Evolutionary conservation across 1,140 invertebrate species (phyloP).

Genomic region (Drosophila novamexicana): DNA sequence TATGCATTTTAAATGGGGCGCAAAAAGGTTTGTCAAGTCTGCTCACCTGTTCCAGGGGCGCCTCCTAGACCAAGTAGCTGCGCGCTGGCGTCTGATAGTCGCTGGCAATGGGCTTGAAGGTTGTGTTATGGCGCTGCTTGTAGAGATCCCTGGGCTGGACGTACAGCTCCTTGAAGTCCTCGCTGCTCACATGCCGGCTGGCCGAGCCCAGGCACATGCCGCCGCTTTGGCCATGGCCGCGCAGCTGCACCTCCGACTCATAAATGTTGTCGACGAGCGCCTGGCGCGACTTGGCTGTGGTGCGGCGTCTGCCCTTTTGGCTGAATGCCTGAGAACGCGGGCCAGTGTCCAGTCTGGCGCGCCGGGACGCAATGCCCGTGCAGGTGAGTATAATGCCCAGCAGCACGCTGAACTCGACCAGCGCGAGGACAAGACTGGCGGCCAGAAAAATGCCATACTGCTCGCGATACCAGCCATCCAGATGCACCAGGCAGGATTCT

Average conservation of each 20-base stretch:
- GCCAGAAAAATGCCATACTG: conserved; percentile 90
- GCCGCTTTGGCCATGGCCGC: conserved; percentile 30
- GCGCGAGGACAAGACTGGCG: conserved; percentile 87
- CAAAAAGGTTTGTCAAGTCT: background rate
- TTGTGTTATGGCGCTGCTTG: conserved; percentile 64
- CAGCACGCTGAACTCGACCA: conserved; percentile 89
- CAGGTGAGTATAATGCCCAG: conserved; percentile 89
- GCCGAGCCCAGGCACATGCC: conserved; percentile 33
- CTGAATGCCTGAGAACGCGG: background rate
- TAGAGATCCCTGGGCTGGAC: conserved; percentile 72
- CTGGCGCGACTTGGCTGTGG: conserved; percentile 52
- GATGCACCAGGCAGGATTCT: conserved; percentile 88
- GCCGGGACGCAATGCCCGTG: conserved; percentile 85
- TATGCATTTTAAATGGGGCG: background rate
- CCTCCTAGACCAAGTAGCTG: conserved; percentile 73
- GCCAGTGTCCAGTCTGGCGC: conserved; percentile 36
- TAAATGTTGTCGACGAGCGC: conserved; percentile 76
- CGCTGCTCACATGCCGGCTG: conserved; percentile 54
- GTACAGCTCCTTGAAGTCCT: conserved; percentile 74
- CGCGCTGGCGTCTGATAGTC: conserved; percentile 61
- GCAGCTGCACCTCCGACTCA: conserved; percentile 65
- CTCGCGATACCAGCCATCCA: conserved; percentile 91
- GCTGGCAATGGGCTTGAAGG: conserved; percentile 63
- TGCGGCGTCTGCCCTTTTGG: conserved; percentile 27
- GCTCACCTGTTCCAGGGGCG: background rate